Evolutionary conservation across 2,888 invertebrate species (phyloP).

Genomic region (Machimus rusticus): DNA sequence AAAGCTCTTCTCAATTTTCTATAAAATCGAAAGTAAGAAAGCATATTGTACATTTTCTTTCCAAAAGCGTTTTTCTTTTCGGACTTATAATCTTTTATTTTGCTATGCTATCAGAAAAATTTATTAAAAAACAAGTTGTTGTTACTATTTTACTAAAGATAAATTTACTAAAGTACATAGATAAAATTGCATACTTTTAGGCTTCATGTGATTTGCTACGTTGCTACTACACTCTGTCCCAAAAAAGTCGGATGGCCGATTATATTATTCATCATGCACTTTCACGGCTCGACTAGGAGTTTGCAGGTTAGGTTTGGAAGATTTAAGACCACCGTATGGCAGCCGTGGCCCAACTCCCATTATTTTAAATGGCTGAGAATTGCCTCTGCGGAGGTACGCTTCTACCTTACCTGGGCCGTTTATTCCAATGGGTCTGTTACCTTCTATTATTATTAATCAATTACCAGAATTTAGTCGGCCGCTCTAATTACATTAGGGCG

Average conservation of each 20-base stretch:
- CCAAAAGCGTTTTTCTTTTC: too few relatives aligned
- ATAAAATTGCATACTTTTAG: neutral
- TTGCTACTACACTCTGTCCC: neutral
- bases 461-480: neutral
- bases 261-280: neutral
- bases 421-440: neutral
- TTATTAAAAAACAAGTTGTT: too few relatives aligned
- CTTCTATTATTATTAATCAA: neutral
- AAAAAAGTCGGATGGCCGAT: neutral
- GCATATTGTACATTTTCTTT: too few relatives aligned
- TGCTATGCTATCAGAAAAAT: too few relatives aligned
- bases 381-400: neutral
- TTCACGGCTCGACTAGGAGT: neutral
- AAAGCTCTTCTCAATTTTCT: too few relatives aligned
- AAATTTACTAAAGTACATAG: neutral
- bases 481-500: neutral
- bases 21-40: too few relatives aligned
- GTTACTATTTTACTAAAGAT: too few relatives aligned
- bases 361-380: neutral
- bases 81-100: too few relatives aligned
- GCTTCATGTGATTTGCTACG: neutral
- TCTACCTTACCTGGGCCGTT: neutral
- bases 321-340: neutral
- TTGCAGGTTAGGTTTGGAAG: neutral
- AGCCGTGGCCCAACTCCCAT: neutral